A percentile compares a stretch with the other conserved stretches of the same genome.
Evolutionary conservation across 2,113 vertebrate genomes (phyloP).

Genomic region (Carassius auratus): DNA sequence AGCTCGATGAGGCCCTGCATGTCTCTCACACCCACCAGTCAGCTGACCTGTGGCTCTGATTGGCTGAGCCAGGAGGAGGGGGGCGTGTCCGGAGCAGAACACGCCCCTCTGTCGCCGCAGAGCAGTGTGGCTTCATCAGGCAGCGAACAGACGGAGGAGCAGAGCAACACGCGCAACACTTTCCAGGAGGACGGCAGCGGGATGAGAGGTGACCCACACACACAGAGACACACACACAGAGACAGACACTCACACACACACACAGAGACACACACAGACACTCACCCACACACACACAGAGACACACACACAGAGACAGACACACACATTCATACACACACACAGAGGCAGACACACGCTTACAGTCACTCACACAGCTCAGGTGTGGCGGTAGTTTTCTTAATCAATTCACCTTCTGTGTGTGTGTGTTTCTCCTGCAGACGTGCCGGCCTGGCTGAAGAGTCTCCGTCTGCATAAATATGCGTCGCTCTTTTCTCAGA

Average conservation of each 20-base stretch:
- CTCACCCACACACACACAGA: too few species aligned
- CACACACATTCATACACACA: too few species aligned
- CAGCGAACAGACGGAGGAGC: slow-evolving; percentile 93
- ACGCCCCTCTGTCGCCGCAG: slow-evolving; percentile 91
- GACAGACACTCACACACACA: too few species aligned
- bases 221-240: too few species aligned
- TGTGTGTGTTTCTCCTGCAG: slow-evolving; percentile 63
- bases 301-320: too few species aligned
- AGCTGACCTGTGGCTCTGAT: slow-evolving; percentile 81
- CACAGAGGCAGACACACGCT: too few species aligned
- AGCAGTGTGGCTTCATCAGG: slow-evolving; percentile 94
- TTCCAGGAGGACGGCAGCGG: slow-evolving; percentile 94
- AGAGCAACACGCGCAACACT: slow-evolving; percentile 84
- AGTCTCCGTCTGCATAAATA: slow-evolving; percentile 96
- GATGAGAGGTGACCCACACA: slow-evolving; percentile 85
- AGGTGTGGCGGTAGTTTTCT: neutral
- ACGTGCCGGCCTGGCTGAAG: slow-evolving; percentile 92
- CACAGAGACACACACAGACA: too few species aligned
- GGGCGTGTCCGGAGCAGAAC: slow-evolving; percentile 81
- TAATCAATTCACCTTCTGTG: neutral
- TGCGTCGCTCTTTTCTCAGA: slow-evolving; percentile 91
- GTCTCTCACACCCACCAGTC: slow-evolving; percentile 83
- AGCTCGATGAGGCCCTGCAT: slow-evolving; percentile 88
- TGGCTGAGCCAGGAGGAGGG: slow-evolving; percentile 85
- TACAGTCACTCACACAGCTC: too few species aligned